Conservation (phyloP, 1,140 invertebrate species). For the Luehdorfia chinensis region DNA sequence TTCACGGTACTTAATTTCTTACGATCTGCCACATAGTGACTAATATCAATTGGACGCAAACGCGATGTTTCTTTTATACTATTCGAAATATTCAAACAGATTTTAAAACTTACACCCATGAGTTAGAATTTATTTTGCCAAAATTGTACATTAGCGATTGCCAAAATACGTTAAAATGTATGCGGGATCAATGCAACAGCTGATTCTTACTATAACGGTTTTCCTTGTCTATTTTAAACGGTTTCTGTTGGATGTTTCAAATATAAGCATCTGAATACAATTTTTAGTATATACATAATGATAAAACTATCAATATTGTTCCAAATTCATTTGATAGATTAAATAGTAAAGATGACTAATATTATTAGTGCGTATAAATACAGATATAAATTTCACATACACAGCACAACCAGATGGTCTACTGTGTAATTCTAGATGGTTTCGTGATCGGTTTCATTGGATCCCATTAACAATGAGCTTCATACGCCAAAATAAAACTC, state of each 20-base stretch:
- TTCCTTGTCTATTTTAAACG: slow-evolving; percentile 28
- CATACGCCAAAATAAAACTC: too few species aligned
- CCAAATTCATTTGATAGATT: slow-evolving; percentile 12
- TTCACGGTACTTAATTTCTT: slow-evolving; percentile 24
- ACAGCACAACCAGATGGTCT: too few species aligned
- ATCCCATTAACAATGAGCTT: too few species aligned
- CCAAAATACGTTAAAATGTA: slow-evolving; percentile 27
- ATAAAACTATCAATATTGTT: too few species aligned
- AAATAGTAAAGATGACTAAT: too few species aligned
- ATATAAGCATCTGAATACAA: too few species aligned
- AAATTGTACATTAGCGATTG: background rate
- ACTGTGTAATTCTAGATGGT: too few species aligned
- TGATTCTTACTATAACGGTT: slow-evolving; percentile 59
- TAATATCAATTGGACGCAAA: background rate
- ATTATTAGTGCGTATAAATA: too few species aligned
- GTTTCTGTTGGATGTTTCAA: too few species aligned
- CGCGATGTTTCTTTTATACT: background rate
- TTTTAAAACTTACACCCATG: slow-evolving; percentile 1
- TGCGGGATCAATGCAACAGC: slow-evolving; percentile 51
- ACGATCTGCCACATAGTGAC: slow-evolving; percentile 14
- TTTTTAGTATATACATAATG: too few species aligned
- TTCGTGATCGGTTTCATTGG: too few species aligned
- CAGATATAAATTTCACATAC: too few species aligned
- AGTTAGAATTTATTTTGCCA: background rate
- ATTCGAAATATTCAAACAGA: background rate